These are phyloP conservation scores for Semotilus atromaculatus DNA, from an alignment of 2,797 vertebrate genomes.

Conservation along the genomic window DNA sequence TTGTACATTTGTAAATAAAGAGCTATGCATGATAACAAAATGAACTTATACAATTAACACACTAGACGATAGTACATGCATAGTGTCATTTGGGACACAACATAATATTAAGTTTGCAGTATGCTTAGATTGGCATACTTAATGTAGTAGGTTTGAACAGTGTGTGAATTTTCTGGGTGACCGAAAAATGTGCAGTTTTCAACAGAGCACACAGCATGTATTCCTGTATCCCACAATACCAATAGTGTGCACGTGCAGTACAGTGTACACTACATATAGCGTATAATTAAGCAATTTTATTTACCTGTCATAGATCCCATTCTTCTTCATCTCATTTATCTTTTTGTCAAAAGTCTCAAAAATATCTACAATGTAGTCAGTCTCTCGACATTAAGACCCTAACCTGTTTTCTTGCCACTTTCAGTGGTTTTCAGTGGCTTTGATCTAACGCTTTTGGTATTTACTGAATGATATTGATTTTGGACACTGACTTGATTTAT, in stretches of 20 bases:
- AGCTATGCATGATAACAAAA: background rate
- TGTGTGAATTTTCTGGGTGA: background rate
- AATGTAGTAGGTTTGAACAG: too few species aligned
- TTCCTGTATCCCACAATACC: background rate
- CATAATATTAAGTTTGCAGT: background rate
- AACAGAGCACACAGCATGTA: background rate
- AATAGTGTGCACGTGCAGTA: background rate
- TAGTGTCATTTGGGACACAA: background rate
- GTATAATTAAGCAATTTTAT: background rate
- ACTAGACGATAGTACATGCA: background rate
- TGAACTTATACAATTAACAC: background rate
- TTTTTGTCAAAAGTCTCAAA: background rate
- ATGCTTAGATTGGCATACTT: background rate
- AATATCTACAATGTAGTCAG: background rate
- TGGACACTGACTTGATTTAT: slow-evolving; percentile 30
- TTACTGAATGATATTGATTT: slow-evolving; percentile 37
- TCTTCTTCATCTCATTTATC: background rate
- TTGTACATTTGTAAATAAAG: background rate
- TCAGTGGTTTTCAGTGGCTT: slow-evolving; percentile 21
- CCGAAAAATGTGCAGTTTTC: background rate
- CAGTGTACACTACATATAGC: background rate
- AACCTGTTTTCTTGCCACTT: slow-evolving; percentile 1
- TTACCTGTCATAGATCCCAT: background rate
- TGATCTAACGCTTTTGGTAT: slow-evolving; percentile 32
- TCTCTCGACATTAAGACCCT: background rate